Evolutionary conservation across 1,140 invertebrate species (phyloP), one percentile per base, ranked within the genome.

Genomic region (Meteorus sp.): DNA sequence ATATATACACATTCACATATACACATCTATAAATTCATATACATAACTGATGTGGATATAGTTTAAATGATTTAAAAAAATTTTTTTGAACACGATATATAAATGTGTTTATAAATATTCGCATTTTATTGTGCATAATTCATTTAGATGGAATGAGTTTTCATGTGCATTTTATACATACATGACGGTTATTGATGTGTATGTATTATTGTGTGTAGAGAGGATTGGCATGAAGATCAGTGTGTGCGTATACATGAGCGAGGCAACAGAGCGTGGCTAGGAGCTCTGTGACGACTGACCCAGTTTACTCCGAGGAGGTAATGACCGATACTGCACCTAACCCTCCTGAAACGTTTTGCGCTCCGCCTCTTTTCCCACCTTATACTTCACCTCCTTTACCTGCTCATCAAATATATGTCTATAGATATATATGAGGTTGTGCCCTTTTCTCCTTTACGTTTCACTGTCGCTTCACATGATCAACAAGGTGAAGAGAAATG

Each of bases 291-390:
- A 78, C 78, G 78, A 80, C 76, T 80, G 77, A 80, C 78, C 78
- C 64, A 80, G 76, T 80, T n/a, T 80, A 78, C 72, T 71, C 67
- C 67, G 53, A 69, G 48, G 75, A 80, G 78, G 78, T 80, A 80
- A 80, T 80, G 78, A 80, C 78, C 78, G 78, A 79, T 80, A 80
- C 74, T 72, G 67, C 74, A 73, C 73, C 73, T 75, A 77, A 76
- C 76, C 70, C 76, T 74, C 75, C 72, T 67, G 61, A 59, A 65
- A 59, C 44, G 52, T 61, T 50, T 58, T 35, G 63, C 65, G 52
- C 51, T 59, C 61, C 55, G 44, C 54, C 58, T 33, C 43, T 22
- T 53, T 19, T 57, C n/a, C n/a, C 43, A 50, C 39, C 55, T 31
- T 48, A 53, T 55, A n/a, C n/a, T n/a, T n/a, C n/a, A n/a, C n/a